Evolutionary conservation across 2,888 invertebrate genomes (phyloP).

Genomic region (Ichneumoninae sp.): DNA sequence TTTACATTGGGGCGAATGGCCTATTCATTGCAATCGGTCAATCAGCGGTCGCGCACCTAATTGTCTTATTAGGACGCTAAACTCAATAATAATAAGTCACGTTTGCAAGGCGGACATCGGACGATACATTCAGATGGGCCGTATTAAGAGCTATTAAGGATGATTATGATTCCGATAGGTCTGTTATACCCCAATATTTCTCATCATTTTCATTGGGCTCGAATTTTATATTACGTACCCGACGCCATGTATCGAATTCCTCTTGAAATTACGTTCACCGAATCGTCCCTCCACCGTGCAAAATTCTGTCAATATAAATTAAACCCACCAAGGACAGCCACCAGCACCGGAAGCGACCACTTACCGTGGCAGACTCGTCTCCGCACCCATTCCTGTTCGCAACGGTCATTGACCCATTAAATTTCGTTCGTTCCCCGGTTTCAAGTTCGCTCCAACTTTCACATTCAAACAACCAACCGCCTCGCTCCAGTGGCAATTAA

Average conservation of each 20-base stretch:
- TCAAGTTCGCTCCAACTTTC: constrained; percentile 68
- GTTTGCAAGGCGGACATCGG: constrained; percentile 45
- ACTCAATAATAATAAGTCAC: constrained; percentile 47
- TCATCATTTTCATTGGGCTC: constrained; percentile 3
- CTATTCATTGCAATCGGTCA: constrained; percentile 72
- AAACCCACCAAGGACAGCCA: constrained; percentile 62
- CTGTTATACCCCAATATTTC: neutral
- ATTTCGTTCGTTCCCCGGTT: constrained; percentile 72
- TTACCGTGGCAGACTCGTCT: constrained; percentile 70
- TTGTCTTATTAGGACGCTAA: constrained; percentile 50
- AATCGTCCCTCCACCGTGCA: constrained; percentile 50
- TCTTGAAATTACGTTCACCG: neutral
- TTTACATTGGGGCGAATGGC: constrained; percentile 21
- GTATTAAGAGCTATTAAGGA: constrained; percentile 51
- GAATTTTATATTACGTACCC: neutral
- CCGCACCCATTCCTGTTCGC: constrained; percentile 72
- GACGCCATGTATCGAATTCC: neutral
- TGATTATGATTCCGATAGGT: constrained; percentile 27
- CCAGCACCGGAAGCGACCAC: constrained; percentile 75
- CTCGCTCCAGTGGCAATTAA: neutral
- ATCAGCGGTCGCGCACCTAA: constrained; percentile 70
- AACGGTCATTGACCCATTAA: constrained; percentile 75
- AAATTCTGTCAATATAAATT: constrained; percentile 70
- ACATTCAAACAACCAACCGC: neutral
- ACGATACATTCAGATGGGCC: constrained; percentile 40